These are phyloP conservation scores for Magallana ariakensis DNA, from an alignment of 1,140 invertebrate species.

Conservation along the genomic window DNA sequence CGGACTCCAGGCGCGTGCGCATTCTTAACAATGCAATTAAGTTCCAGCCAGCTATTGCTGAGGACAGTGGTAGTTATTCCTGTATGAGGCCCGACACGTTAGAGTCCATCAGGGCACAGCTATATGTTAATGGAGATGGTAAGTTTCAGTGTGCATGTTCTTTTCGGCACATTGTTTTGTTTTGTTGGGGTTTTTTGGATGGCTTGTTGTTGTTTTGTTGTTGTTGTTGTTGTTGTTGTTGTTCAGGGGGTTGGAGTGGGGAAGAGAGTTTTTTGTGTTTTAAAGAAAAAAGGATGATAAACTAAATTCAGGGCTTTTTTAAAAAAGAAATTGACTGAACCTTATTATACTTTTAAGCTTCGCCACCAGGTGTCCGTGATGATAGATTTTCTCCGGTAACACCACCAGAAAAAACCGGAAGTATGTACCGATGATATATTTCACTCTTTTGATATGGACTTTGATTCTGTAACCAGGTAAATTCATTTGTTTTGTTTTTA, in stretches of 20 bases:
- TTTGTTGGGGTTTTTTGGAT: no score
- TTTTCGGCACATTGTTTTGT: no score
- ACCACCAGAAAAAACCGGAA: neutral
- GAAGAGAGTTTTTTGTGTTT: no score
- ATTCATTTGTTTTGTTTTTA: no score
- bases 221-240: no score
- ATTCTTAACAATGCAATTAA: neutral
- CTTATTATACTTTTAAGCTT: neutral
- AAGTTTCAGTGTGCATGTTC: neutral
- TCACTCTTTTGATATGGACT: no score
- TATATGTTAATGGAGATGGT: neutral
- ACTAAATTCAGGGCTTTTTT: no score
- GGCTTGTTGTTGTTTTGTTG: no score
- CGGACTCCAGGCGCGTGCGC: neutral
- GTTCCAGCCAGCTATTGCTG: slow-evolving; percentile 3
- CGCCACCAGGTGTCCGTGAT: neutral
- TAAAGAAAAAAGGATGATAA: no score
- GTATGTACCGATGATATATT: neutral
- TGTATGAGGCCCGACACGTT: neutral
- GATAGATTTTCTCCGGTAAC: neutral
- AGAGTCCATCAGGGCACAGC: neutral
- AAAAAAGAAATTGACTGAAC: no score
- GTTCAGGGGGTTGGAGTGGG: no score
- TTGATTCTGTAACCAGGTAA: no score
- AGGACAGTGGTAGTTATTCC: neutral